Percentiles rank a stretch among this genome's conserved stretches.
Conservation (phyloP, 2,888 invertebrate species). For the Leucoma salicis region DNA sequence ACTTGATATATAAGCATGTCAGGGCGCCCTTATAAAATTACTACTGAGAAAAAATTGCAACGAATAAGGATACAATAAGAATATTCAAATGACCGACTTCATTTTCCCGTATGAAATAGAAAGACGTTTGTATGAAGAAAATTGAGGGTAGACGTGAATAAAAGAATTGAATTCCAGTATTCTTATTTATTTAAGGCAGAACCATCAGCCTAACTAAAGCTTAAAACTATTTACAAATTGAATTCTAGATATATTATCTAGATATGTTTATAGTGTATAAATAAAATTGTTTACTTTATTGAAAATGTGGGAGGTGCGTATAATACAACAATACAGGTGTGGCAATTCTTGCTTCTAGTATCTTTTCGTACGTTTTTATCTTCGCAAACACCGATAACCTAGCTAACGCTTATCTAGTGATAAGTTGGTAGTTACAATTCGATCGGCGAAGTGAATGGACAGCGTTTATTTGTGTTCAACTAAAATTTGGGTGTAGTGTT, state of each 20-base stretch:
- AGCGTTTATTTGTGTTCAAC: conserved; percentile 29
- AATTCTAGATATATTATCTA: too few species aligned
- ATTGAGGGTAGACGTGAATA: conserved; percentile 24
- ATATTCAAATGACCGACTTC: conserved; percentile 45
- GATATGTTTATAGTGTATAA: conserved; percentile 11
- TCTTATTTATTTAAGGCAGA: too few species aligned
- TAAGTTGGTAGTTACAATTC: conserved; percentile 60
- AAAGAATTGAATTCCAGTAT: conserved; percentile 7
- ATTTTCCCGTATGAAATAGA: conserved; percentile 37
- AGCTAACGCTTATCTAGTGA: conserved; percentile 63
- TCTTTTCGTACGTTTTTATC: conserved; percentile 69
- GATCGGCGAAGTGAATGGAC: conserved; percentile 52
- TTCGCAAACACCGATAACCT: conserved; percentile 74
- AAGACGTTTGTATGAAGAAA: conserved; percentile 29
- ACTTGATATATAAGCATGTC: conserved; percentile 67
- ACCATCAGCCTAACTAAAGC: too few species aligned
- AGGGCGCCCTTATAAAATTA: conserved; percentile 62
- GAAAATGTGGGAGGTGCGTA: conserved; percentile 21
- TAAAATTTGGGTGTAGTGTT: conserved; percentile 33
- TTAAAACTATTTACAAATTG: too few species aligned
- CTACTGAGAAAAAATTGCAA: conserved; percentile 48
- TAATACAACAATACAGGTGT: conserved; percentile 57
- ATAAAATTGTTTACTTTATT: conserved; percentile 16
- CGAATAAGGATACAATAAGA: conserved; percentile 50
- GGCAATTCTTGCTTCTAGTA: conserved; percentile 61